Percentiles rank a stretch among this genome's conserved stretches.
Evolutionary conservation across 1,140 invertebrate species (phyloP).

Genomic region (Eciton burchellii): DNA sequence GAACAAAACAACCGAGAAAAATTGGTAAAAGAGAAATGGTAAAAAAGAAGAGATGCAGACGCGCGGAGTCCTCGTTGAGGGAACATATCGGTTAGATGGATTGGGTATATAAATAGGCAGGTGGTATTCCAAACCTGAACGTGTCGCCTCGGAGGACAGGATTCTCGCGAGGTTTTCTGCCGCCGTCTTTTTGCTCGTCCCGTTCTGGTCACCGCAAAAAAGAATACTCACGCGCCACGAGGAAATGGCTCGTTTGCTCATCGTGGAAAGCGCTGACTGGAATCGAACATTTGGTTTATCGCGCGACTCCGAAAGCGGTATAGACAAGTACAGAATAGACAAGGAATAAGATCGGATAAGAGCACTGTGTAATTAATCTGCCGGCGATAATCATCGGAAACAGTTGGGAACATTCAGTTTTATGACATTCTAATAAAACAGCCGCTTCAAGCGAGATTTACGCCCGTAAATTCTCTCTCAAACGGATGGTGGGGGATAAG

Average conservation of each 20-base stretch:
- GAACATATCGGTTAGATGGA: slow-evolving; percentile 5
- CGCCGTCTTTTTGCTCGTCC: not conserved
- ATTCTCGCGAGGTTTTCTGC: slow-evolving; percentile 35
- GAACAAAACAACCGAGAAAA: not conserved
- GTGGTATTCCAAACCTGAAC: not conserved
- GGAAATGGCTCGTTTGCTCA: not conserved
- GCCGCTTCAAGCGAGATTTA: not conserved
- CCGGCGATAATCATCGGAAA: not conserved
- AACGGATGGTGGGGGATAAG: not conserved
- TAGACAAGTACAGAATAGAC: not conserved
- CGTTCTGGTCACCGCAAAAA: slow-evolving; percentile 3
- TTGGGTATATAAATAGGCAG: slow-evolving; percentile 36
- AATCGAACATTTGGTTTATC: slow-evolving; percentile 24
- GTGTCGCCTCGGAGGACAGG: not conserved
- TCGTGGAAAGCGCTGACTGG: slow-evolving; percentile 5
- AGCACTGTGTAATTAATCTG: slow-evolving; percentile 1
- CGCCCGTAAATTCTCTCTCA: not conserved
- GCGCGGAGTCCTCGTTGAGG: not conserved
- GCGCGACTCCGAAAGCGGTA: not conserved
- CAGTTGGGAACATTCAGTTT: not conserved
- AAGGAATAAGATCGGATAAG: slow-evolving; percentile 3
- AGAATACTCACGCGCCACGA: not conserved
- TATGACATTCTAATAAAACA: not conserved
- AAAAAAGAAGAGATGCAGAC: slow-evolving; percentile 1
- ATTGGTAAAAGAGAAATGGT: slow-evolving; percentile 25